Evolutionary conservation across 23 tunicate species (phyloP), one percentile per base, ranked within the genome.

Genomic region (Clavelina lepadiformis): DNA sequence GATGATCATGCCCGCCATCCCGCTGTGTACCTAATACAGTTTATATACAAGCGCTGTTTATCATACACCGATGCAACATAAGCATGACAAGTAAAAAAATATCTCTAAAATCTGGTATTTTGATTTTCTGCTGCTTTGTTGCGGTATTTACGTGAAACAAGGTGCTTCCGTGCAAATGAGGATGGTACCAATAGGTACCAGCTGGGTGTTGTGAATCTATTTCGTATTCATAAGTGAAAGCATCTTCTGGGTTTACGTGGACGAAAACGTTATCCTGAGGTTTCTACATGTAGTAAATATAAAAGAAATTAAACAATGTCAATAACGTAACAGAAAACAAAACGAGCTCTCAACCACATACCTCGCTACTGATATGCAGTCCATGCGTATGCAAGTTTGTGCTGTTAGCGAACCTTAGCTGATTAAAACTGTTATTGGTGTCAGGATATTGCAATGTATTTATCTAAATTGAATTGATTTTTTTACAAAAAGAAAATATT

Each of bases 141-240:
- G n/a, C n/a, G n/a, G n/a, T n/a, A n/a, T n/a, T 67, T 63, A 85
- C 94, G 53, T 85, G 94, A 31, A 77, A 54, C 21, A 71, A 36
- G 22, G 83, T 85, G 44, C 77, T 53, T 27, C 94, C 94, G 61
- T 85, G 94, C 33, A 76, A 19, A 46, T 85, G 94, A 18, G 83
- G 77, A 64, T 85, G 94, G 56, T 85, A 85, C 94, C 94, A 85
- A 45, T 85, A 85, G 2, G 94, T 85, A 0, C 94, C 94, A 18
- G 94, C 36, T 30, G 94, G 82, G 21, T 85, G 63, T 38, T 85
- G 67, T 5, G 67, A 29, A 49, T 57, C 49, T 1, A 85, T 85
- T 22, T 61, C 41, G 64, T 77, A 85, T 11, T 0, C 28, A 54
- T 85, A 85, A 1, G 65, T 38, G 65, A 38, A 63, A 15, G 59